Evolutionary conservation across 2,888 invertebrate genomes (phyloP).

Genomic region (Catocala fraxini): DNA sequence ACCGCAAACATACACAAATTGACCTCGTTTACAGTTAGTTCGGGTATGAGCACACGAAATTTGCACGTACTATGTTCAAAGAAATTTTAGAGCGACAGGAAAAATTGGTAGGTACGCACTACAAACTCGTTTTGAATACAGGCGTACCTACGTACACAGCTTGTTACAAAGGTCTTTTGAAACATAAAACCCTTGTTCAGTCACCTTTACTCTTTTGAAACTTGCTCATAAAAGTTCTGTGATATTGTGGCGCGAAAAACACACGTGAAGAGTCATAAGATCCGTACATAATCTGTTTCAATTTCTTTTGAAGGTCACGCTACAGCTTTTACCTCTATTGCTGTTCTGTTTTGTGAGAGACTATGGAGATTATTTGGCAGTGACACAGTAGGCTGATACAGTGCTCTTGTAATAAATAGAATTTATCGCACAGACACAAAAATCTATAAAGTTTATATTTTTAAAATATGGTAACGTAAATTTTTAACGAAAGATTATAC

Average conservation of each 20-base stretch:
- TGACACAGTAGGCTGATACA: too few species aligned
- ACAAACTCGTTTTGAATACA: conserved; percentile 44
- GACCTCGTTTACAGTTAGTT: conserved; percentile 37
- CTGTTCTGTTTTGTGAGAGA: too few species aligned
- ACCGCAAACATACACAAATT: conserved; percentile 27
- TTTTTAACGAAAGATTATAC: too few species aligned
- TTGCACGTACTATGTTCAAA: conserved; percentile 32
- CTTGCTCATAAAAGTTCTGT: conserved; percentile 31
- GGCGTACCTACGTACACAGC: conserved; percentile 41
- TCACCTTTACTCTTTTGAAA: conserved; percentile 52
- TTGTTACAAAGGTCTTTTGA: conserved; percentile 62
- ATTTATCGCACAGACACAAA: too few species aligned
- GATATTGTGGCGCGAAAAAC: conserved; percentile 25
- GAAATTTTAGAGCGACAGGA: conserved; percentile 42
- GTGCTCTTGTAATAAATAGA: too few species aligned
- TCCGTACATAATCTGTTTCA: too few species aligned
- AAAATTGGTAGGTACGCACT: conserved; percentile 27
- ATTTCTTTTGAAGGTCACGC: too few species aligned
- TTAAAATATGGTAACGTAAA: too few species aligned
- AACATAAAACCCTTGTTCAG: conserved; percentile 62
- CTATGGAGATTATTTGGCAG: too few species aligned
- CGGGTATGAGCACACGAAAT: conserved; percentile 19
- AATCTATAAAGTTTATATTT: too few species aligned
- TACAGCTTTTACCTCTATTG: too few species aligned
- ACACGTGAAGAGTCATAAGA: neutral